Evolutionary conservation across 2,797 vertebrate genomes (phyloP).

Genomic region (Setipinna tenuifilis): DNA sequence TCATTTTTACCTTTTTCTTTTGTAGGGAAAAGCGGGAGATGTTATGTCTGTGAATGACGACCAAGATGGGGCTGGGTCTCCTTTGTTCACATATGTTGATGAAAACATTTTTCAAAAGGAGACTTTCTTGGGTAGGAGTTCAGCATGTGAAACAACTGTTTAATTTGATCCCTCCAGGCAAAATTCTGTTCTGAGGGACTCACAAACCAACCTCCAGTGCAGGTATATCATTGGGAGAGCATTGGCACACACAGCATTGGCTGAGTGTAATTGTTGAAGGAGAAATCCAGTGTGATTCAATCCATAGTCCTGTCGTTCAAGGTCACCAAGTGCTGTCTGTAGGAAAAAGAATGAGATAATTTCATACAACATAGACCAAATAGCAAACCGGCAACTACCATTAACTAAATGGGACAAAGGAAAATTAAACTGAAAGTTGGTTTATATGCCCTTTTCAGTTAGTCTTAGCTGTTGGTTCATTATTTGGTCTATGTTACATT

Average conservation of each 20-base stretch:
- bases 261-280: background rate
- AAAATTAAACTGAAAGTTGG: no score
- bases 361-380: no score
- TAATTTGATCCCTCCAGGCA: conserved; percentile 10
- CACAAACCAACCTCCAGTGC: conserved; percentile 23
- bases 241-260: conserved; percentile 6
- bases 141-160: background rate
- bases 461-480: no score
- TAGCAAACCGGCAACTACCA: no score
- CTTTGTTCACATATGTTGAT: conserved; percentile 78
- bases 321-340: no score
- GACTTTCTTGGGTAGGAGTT: conserved; percentile 74
- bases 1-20: conserved; percentile 1
- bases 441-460: no score
- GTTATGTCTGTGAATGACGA: conserved; percentile 57
- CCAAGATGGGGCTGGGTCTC: conserved; percentile 67
- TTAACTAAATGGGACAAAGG: no score
- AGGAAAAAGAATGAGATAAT: no score
- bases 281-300: no score
- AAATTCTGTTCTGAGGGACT: conserved; percentile 10
- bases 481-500: no score
- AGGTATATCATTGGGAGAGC: conserved; percentile 16
- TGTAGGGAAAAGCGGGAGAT: conserved; percentile 74
- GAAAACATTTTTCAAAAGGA: conserved; percentile 83
- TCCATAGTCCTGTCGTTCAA: no score